These are phyloP conservation scores for Serrognathus titanus DNA, from an alignment of 2,888 invertebrate species.

Conservation along the genomic window DNA sequence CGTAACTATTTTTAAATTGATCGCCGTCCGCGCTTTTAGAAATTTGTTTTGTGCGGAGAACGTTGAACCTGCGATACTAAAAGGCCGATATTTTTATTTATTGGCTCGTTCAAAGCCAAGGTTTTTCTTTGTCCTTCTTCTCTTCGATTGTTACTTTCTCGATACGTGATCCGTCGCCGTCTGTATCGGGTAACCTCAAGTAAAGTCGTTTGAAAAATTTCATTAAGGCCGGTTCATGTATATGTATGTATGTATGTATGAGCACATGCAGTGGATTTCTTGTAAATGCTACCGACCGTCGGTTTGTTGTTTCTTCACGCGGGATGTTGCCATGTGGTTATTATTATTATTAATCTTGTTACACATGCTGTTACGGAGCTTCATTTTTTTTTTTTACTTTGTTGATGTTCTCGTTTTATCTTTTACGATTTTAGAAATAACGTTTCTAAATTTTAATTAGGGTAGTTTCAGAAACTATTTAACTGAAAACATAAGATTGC, in stretches of 20 bases:
- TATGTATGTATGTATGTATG: background rate
- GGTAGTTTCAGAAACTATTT: too few species aligned
- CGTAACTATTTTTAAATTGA: too few species aligned
- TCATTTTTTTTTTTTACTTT: too few species aligned
- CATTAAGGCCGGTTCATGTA: slow-evolving; percentile 1
- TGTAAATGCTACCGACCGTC: background rate
- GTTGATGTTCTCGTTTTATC: too few species aligned
- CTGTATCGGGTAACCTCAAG: too few species aligned
- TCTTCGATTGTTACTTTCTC: slow-evolving; percentile 11
- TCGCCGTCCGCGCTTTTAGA: background rate
- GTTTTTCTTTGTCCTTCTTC: slow-evolving; percentile 24
- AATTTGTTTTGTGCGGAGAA: background rate
- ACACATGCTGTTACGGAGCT: too few species aligned
- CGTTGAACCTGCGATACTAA: slow-evolving; percentile 1
- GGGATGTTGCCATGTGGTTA: background rate
- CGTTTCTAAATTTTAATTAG: too few species aligned
- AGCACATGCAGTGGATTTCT: too few species aligned
- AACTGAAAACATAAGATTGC: too few species aligned
- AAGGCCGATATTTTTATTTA: background rate
- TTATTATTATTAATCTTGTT: background rate
- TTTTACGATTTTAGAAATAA: too few species aligned
- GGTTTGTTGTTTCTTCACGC: background rate
- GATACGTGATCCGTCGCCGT: slow-evolving; percentile 5
- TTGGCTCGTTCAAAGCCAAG: slow-evolving; percentile 19
- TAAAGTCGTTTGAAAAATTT: background rate